phyloP scores from a whole-genome alignment of 2,797 vertebrate genomes.

The Numenius phaeopus region DNA sequence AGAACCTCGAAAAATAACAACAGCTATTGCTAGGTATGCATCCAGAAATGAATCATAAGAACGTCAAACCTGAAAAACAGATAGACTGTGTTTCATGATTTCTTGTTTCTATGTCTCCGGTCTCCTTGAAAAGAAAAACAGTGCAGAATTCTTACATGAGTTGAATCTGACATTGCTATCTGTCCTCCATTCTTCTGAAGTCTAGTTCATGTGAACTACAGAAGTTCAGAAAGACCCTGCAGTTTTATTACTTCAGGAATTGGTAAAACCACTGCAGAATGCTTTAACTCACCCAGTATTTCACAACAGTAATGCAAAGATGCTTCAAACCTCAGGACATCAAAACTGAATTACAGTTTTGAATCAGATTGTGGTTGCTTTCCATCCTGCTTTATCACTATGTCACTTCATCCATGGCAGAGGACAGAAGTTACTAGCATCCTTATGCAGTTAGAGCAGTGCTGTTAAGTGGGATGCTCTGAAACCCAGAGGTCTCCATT shows the following conservation, averaged over 20 bases:
- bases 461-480: neutral
- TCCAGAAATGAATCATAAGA: neutral
- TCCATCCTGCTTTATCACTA: neutral
- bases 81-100: neutral
- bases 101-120: neutral
- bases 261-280: neutral
- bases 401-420: neutral
- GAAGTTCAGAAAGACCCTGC: neutral
- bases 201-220: neutral
- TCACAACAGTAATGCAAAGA: neutral
- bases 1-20: neutral
- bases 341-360: neutral
- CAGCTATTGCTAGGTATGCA: neutral
- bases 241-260: neutral
- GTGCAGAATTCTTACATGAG: neutral
- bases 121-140: neutral
- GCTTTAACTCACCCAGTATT: neutral
- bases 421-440: neutral
- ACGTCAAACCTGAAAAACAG: neutral
- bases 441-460: neutral
- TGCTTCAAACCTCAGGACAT: neutral
- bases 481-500: neutral
- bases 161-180: neutral
- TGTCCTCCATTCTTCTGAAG: neutral
- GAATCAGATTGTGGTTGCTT: neutral